These are phyloP conservation scores for Achlya flavicornis DNA, from an alignment of 2,888 invertebrate species.

Conservation along the genomic window DNA sequence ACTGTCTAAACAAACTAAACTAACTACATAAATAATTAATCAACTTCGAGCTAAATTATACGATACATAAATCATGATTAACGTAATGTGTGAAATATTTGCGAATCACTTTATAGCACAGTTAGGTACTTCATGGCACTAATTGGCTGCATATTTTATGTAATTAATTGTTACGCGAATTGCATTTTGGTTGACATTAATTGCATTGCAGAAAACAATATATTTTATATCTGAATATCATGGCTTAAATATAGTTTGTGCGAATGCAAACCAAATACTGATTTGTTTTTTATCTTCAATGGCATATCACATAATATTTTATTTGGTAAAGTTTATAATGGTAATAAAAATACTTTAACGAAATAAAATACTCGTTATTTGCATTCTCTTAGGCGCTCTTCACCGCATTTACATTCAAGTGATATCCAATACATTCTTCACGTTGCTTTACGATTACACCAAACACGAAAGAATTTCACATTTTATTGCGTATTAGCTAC, in stretches of 20 bases:
- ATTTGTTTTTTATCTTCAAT: neutral
- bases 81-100: conserved; percentile 29
- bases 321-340: neutral
- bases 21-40: too few relatives aligned
- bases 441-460: conserved; percentile 30
- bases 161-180: conserved; percentile 6
- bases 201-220: conserved; percentile 3
- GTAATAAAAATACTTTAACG: conserved; percentile 3
- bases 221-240: neutral
- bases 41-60: neutral
- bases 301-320: too few relatives aligned
- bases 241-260: neutral
- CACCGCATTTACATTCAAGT: conserved; percentile 28
- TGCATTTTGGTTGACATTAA: neutral
- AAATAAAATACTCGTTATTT: conserved; percentile 22
- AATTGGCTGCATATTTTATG: conserved; percentile 13
- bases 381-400: conserved; percentile 20
- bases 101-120: conserved; percentile 25
- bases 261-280: neutral
- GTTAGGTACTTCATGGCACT: conserved; percentile 9
- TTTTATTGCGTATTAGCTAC: conserved; percentile 1
- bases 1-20: too few relatives aligned
- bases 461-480: conserved; percentile 1
- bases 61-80: neutral
- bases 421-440: conserved; percentile 35